These are phyloP conservation scores for Gymnothorax reevesii DNA, from an alignment of 2,797 vertebrate species.

Conservation along the genomic window DNA sequence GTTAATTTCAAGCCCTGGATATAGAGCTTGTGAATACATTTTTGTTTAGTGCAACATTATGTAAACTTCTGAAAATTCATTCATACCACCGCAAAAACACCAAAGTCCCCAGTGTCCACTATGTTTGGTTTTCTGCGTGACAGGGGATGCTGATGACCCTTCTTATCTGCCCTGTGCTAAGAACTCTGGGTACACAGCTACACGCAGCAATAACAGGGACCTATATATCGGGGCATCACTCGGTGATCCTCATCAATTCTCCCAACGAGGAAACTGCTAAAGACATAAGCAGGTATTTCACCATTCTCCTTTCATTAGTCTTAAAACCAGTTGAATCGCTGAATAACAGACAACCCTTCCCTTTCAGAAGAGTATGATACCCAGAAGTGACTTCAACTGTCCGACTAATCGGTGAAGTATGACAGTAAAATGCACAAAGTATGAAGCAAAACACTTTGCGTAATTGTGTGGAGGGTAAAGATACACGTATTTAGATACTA, in stretches of 20 bases:
- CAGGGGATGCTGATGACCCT: constrained; percentile 65
- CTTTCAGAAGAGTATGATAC: not conserved
- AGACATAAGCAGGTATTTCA: constrained; percentile 82
- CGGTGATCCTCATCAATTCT: constrained; percentile 80
- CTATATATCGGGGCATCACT: constrained; percentile 77
- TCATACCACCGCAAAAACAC: not conserved
- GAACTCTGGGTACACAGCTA: constrained; percentile 68
- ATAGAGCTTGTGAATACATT: not conserved
- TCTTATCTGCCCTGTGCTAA: constrained; percentile 70
- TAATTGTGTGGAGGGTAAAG: not conserved
- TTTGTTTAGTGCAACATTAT: not conserved
- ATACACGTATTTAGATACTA: not conserved
- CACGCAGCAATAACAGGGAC: constrained; percentile 70
- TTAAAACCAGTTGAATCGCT: not conserved
- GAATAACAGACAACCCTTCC: not conserved
- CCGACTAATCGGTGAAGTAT: no score
- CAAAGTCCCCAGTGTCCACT: not conserved
- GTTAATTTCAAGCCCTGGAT: no score
- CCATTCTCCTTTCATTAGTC: not conserved
- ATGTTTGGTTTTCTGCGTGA: not conserved
- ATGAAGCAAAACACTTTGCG: not conserved
- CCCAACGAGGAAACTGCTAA: constrained; percentile 81
- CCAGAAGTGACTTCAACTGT: no score
- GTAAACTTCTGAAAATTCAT: not conserved
- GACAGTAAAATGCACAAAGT: no score